Conservation (phyloP, 2,888 invertebrate genomes). For the Lasioglossum pauxillum region DNA sequence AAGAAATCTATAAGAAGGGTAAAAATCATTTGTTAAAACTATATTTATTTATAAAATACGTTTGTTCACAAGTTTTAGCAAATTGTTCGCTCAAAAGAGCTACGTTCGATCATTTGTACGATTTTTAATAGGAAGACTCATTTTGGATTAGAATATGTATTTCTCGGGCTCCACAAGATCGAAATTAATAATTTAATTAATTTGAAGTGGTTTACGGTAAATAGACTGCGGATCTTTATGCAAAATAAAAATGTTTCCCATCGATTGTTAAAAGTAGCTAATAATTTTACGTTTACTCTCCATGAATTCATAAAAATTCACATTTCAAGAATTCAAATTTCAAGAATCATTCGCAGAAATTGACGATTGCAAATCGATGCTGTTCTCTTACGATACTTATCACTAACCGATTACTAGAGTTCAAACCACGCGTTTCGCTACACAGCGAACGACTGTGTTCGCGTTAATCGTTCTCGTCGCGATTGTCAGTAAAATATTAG, state of each 20-base stretch:
- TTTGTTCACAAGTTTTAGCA: background rate
- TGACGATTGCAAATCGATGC: constrained; percentile 1
- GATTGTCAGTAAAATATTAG: background rate
- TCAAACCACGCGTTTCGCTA: background rate
- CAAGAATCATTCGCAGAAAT: background rate
- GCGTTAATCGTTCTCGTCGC: background rate
- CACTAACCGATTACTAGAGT: background rate
- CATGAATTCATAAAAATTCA: background rate
- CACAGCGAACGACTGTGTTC: background rate
- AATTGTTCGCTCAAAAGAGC: background rate
- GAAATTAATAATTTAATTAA: background rate
- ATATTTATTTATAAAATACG: constrained; percentile 29
- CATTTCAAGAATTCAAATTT: background rate
- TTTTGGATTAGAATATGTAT: background rate
- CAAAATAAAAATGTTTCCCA: background rate
- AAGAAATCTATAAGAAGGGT: background rate
- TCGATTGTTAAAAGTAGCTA: background rate
- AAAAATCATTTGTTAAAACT: constrained; percentile 7
- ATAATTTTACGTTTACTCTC: background rate
- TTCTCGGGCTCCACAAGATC: background rate
- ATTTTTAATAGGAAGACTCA: background rate
- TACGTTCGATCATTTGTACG: background rate
- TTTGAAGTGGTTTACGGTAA: background rate
- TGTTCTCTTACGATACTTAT: background rate
- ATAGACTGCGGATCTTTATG: background rate